These are phyloP conservation scores for Acromyrmex charruanus DNA, from an alignment of 1,140 invertebrate genomes.

Conservation along the genomic window DNA sequence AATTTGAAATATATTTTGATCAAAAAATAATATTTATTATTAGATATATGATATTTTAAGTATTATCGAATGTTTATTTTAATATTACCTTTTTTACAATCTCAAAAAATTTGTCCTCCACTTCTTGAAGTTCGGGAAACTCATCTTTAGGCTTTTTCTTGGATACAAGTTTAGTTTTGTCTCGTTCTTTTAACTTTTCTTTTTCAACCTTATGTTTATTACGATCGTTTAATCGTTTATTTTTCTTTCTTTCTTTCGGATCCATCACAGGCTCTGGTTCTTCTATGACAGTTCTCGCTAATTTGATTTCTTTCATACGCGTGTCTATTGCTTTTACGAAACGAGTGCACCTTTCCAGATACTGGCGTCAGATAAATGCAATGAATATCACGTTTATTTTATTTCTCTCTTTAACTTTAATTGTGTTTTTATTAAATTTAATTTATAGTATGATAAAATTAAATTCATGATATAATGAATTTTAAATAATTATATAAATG, in stretches of 20 bases:
- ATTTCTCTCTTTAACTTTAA: not conserved
- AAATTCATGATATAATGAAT: not conserved
- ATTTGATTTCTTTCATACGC: constrained; percentile 69
- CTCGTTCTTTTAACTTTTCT: constrained; percentile 7
- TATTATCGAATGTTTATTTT: not conserved
- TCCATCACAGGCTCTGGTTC: not conserved
- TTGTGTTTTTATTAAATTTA: not conserved
- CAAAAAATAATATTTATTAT: not conserved
- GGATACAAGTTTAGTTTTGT: not conserved
- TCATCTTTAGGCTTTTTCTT: constrained; percentile 55
- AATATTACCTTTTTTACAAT: constrained; percentile 63
- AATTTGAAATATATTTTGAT: not conserved
- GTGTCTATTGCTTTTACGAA: constrained; percentile 60
- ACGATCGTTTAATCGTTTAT: not conserved
- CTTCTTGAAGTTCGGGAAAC: not conserved
- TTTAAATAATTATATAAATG: not conserved
- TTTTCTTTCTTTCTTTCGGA: not conserved
- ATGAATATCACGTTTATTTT: constrained; percentile 9
- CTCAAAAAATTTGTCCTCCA: constrained; percentile 59
- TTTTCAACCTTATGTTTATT: constrained; percentile 9
- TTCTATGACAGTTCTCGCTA: constrained; percentile 5
- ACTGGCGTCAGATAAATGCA: constrained; percentile 37
- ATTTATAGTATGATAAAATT: not conserved
- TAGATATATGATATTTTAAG: not conserved
- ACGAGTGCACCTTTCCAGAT: constrained; percentile 58